Conservation (phyloP, 2,113 vertebrate genomes). For the Puma concolor region DNA sequence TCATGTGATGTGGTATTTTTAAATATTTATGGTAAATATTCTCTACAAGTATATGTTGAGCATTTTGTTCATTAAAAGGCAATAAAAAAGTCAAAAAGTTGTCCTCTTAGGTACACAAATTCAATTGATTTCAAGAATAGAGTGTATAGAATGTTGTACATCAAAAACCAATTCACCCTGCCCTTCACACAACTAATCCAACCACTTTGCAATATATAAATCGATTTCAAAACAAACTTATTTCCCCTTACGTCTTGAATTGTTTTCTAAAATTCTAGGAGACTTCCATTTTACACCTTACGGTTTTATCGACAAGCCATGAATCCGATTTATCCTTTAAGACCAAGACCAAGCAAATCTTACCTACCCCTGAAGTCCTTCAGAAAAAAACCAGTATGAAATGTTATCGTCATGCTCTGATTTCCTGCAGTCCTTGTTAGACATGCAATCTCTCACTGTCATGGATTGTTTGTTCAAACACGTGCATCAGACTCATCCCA, state of each 20-base stretch:
- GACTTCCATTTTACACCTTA: not conserved
- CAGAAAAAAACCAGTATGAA: conserved; percentile 40
- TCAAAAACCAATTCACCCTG: not conserved
- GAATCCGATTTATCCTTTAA: conserved; percentile 5
- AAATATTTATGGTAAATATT: conserved; percentile 9
- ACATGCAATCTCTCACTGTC: not conserved
- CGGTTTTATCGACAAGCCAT: not conserved
- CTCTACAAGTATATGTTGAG: not conserved
- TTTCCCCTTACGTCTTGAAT: not conserved
- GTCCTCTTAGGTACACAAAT: not conserved
- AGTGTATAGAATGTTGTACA: not conserved
- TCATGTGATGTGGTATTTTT: not conserved
- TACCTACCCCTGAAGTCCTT: not conserved
- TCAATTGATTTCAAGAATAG: not conserved
- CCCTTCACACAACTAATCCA: not conserved
- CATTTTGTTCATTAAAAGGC: not conserved
- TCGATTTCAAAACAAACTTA: conserved; percentile 10
- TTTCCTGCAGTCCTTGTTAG: not conserved
- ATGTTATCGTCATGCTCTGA: not conserved
- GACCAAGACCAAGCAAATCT: not conserved
- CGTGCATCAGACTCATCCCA: not conserved
- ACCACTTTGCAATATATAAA: not conserved
- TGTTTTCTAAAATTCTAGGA: not conserved
- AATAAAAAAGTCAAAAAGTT: not conserved
- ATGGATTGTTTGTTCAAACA: not conserved